These are phyloP conservation scores for Eilema caniola DNA, from an alignment of 2,888 invertebrate genomes.

Conservation along the genomic window DNA sequence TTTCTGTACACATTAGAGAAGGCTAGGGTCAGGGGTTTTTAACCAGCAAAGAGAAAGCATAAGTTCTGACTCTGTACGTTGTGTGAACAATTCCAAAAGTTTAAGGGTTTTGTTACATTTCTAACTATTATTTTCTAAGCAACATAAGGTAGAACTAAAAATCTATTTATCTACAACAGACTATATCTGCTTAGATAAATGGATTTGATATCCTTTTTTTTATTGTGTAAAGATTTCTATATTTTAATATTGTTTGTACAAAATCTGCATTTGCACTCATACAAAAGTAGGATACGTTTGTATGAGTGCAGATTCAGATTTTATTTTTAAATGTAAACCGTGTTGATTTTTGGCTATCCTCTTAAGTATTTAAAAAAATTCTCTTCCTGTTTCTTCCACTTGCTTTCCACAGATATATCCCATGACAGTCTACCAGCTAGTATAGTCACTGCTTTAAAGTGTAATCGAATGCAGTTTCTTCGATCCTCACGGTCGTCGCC, in stretches of 20 bases:
- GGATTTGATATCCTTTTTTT: background rate
- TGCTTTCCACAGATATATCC: background rate
- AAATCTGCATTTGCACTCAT: too few species aligned
- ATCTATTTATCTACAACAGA: too few species aligned
- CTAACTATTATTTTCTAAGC: background rate
- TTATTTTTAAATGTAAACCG: too few species aligned
- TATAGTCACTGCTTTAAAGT: background rate
- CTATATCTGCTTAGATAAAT: too few species aligned
- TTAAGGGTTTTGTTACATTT: background rate
- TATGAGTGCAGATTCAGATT: too few species aligned
- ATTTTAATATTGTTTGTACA: too few species aligned
- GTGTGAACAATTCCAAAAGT: background rate
- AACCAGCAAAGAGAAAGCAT: background rate
- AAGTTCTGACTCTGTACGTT: background rate
- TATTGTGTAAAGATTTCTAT: background rate
- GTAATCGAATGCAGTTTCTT: background rate
- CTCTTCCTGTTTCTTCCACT: background rate
- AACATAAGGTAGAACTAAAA: background rate
- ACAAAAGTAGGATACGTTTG: too few species aligned
- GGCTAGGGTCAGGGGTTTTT: background rate
- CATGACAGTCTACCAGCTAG: background rate
- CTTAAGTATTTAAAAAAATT: too few species aligned
- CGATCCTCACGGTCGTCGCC: background rate
- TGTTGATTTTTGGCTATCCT: too few species aligned
- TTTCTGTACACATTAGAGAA: slow-evolving; percentile 51